Base-by-base conservation (phyloP, 2,888 invertebrate species). In the Brenthis hecate region DNA sequence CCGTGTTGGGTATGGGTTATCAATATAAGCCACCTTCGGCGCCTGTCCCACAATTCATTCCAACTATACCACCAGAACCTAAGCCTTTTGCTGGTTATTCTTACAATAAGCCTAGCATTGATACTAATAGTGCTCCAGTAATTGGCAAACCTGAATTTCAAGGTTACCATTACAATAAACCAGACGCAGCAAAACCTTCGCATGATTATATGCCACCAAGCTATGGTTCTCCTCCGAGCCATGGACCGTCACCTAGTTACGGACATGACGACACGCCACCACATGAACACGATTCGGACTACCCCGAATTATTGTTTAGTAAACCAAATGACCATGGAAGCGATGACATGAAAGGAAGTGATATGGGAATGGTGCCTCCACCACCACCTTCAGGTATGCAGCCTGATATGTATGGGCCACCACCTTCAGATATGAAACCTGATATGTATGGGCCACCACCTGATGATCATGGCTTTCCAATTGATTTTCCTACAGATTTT, bases 401-500 rank as follows among this genome's bases (percentile, higher is more conserved):
- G 68, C 85, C 87, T 2, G 87, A 81, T 11, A 68, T 60, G 16
- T 72, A 81, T 48, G 84, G 79, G 11, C 74, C 82, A 11, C 79
- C 85, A 8, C 72, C 80, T 13, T 47, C 63, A 13, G 77, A 83
- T 57, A 77, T 78, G 77, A 84, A 83, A 68, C 85, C 87, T 2
- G 86, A 81, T 11, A 68, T 60, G 23, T 72, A 81, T 48, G 84
- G 79, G 11, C 74, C 82, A 11, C 79, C 85, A 8, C 72, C 80
- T 62, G 86, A 87, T 53, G 88, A 92, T 65, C 85, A 88, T 58
- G 92, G 92, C 11, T 92, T 91, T 73, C 91, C 91, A 5, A 86
- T 88, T 28, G 91, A 93, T 78, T 88, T 94, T 69, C 91, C 93
- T 14, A 88, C 84, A 36, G 88, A 91, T 76, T 83, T 91, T 63